phyloP scores from a whole-genome alignment of 1,140 invertebrate genomes.

The Sarcophaga peregrina region DNA sequence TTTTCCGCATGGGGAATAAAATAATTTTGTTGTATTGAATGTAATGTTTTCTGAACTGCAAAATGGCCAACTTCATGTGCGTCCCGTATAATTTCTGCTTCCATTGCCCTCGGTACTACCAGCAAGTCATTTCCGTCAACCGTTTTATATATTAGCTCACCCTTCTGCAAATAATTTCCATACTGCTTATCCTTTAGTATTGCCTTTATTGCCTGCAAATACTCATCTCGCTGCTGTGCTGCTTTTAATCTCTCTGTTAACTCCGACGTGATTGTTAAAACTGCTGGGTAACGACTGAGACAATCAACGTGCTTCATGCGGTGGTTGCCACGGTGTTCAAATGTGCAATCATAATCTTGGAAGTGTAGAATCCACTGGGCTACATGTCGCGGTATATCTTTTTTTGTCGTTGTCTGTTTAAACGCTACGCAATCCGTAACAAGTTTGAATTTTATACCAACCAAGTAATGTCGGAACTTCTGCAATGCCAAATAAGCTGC shows the following conservation, averaged over 20 bases:
- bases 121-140: neutral
- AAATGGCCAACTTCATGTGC: constrained; percentile 37
- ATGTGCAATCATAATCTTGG: constrained; percentile 62
- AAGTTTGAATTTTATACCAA: constrained; percentile 45
- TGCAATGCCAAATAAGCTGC: constrained; percentile 50
- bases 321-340: constrained; percentile 64
- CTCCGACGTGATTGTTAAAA: no score
- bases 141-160: constrained; percentile 29
- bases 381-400: neutral
- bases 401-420: constrained; percentile 52
- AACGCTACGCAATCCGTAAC: constrained; percentile 59
- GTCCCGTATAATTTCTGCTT: constrained; percentile 33
- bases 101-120: constrained; percentile 39
- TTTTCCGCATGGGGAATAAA: neutral
- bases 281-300: constrained; percentile 58
- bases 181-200: constrained; percentile 22
- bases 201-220: constrained; percentile 13
- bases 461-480: constrained; percentile 50
- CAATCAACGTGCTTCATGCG: constrained; percentile 50
- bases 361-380: constrained; percentile 39
- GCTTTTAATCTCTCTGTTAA: neutral
- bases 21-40: constrained; percentile 29
- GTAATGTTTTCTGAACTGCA: constrained; percentile 27
- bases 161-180: constrained; percentile 18
- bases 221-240: constrained; percentile 29